These are phyloP conservation scores for Gymnobelideus leadbeateri DNA, from an alignment of 2,113 vertebrate species.

Conservation along the genomic window DNA sequence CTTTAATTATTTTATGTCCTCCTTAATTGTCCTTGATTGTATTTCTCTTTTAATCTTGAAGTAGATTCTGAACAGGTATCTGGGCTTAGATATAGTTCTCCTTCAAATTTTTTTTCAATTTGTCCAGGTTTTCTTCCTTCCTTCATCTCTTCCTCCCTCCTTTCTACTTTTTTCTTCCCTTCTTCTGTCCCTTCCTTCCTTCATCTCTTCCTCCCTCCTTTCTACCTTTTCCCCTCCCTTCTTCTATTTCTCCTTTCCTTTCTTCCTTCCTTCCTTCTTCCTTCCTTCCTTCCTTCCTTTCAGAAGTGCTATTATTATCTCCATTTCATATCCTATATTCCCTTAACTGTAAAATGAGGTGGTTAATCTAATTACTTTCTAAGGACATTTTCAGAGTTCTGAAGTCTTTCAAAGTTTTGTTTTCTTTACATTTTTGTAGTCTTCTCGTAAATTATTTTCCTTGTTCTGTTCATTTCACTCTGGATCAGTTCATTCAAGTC, in stretches of 20 bases:
- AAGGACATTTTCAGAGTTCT: too few species aligned
- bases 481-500: background rate
- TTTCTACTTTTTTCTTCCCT: too few species aligned
- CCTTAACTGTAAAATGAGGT: background rate
- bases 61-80: background rate
- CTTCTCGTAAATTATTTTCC: background rate
- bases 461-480: background rate
- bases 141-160: background rate
- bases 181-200: background rate
- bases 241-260: background rate
- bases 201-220: background rate
- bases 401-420: background rate
- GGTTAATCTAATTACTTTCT: background rate
- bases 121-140: background rate
- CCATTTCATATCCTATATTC: background rate
- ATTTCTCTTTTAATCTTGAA: background rate
- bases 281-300: too few species aligned
- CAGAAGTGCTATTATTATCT: too few species aligned
- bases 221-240: background rate
- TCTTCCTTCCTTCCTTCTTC: background rate
- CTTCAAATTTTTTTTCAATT: background rate
- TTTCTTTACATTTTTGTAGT: background rate
- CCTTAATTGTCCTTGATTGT: background rate
- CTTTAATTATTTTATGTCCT: background rate
- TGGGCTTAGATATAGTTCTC: background rate